Evolutionary conservation across 1,140 invertebrate genomes (phyloP).

Genomic region (Drosophila tani): DNA sequence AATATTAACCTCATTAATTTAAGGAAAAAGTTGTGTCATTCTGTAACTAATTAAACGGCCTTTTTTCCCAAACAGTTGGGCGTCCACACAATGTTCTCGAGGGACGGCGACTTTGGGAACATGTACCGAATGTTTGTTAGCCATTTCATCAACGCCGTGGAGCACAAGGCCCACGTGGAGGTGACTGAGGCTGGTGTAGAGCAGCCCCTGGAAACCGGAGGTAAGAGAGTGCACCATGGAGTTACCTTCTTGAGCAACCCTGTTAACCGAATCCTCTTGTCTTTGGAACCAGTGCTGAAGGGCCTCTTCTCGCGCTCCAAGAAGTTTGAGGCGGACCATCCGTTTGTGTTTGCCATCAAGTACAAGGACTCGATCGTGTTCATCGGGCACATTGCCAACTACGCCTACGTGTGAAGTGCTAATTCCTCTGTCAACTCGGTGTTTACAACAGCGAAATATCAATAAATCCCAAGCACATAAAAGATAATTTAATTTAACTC

Average conservation of each 20-base stretch:
- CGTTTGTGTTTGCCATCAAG: slow-evolving; percentile 77
- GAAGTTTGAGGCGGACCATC: slow-evolving; percentile 80
- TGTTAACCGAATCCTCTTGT: neutral
- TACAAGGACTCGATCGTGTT: slow-evolving; percentile 76
- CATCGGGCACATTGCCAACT: slow-evolving; percentile 77
- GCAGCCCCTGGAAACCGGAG: slow-evolving; percentile 87
- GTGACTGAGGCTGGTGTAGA: slow-evolving; percentile 73
- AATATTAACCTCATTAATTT: too few relatives aligned
- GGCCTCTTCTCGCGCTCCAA: slow-evolving; percentile 72
- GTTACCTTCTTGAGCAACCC: neutral
- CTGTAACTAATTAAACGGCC: neutral
- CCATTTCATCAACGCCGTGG: slow-evolving; percentile 85
- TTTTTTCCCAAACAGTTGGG: slow-evolving; percentile 85
- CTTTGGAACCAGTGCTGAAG: slow-evolving; percentile 60
- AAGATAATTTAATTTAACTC: slow-evolving; percentile 27
- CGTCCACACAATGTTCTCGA: slow-evolving; percentile 87
- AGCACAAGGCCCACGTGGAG: slow-evolving; percentile 80
- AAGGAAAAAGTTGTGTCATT: neutral
- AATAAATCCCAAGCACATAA: slow-evolving; percentile 8
- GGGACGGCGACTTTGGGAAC: slow-evolving; percentile 86
- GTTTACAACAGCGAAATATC: slow-evolving; percentile 9
- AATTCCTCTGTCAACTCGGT: slow-evolving; percentile 20
- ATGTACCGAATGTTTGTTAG: slow-evolving; percentile 88
- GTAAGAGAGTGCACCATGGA: slow-evolving; percentile 40
- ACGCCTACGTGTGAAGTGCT: slow-evolving; percentile 66